Percentiles rank a stretch among this genome's conserved stretches.
Conservation (phyloP, 2,888 invertebrate species). For the Amphipoea oculea region DNA sequence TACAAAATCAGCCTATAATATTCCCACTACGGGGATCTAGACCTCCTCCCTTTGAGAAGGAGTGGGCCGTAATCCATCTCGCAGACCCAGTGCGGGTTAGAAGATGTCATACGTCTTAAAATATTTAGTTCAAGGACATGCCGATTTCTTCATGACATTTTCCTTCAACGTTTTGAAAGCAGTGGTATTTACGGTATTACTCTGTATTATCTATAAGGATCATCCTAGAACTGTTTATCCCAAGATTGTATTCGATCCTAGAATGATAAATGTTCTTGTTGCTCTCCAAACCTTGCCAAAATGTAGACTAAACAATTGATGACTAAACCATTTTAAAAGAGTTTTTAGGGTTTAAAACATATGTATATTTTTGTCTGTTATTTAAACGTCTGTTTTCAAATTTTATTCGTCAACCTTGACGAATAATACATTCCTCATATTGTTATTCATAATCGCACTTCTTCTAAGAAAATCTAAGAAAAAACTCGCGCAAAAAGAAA, state of each 20-base stretch:
- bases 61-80: neutral
- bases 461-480: constrained; percentile 25
- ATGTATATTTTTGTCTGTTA: neutral
- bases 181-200: neutral
- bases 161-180: neutral
- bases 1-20: neutral
- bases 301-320: neutral
- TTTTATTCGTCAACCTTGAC: neutral
- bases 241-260: neutral
- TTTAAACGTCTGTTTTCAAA: neutral
- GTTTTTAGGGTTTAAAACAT: neutral
- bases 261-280: neutral
- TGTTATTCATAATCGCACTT: constrained; percentile 50
- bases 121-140: neutral
- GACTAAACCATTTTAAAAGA: neutral
- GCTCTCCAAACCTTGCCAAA: neutral
- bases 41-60: neutral
- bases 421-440: constrained; percentile 35
- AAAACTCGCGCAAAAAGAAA: constrained; percentile 45
- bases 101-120: neutral
- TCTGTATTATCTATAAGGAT: neutral
- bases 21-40: neutral
- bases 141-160: neutral
- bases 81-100: neutral
- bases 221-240: too few relatives aligned